A percentile compares a stretch with the other conserved stretches of the same genome.
Conservation (phyloP, 2,113 vertebrate species). For the Leptobrachium ailaonicum region DNA sequence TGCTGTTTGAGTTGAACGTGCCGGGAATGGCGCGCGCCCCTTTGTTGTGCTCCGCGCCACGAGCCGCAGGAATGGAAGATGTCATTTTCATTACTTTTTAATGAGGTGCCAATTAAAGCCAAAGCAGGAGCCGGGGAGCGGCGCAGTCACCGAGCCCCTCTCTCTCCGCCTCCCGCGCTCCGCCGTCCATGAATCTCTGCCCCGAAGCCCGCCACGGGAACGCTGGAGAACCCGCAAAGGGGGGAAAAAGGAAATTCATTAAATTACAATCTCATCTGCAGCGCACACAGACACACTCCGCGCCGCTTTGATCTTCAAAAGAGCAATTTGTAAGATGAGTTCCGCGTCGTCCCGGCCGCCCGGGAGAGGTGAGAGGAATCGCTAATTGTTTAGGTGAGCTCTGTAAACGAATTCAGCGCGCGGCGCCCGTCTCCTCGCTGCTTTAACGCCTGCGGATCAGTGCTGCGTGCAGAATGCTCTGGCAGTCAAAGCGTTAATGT, state of each 20-base stretch:
- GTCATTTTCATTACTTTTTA: constrained; percentile 85
- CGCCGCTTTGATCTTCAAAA: constrained; percentile 80
- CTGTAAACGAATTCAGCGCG: too few relatives aligned
- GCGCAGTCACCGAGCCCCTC: constrained; percentile 64
- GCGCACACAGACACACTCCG: constrained; percentile 67
- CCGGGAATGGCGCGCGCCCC: constrained; percentile 77
- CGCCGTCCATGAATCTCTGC: constrained; percentile 28
- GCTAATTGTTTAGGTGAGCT: constrained; percentile 67
- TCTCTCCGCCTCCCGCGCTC: background rate
- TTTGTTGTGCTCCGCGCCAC: constrained; percentile 71
- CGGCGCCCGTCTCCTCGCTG: too few relatives aligned
- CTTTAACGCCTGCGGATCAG: too few relatives aligned
- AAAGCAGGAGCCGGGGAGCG: constrained; percentile 67
- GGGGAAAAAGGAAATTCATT: constrained; percentile 64
- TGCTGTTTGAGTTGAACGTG: constrained; percentile 75
- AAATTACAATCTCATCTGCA: constrained; percentile 71
- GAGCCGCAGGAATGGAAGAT: constrained; percentile 79
- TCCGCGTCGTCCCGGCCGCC: constrained; percentile 65
- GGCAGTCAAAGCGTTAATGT: too few relatives aligned
- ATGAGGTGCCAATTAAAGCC: constrained; percentile 83
- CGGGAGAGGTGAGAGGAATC: constrained; percentile 71
- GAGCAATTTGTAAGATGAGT: constrained; percentile 79
- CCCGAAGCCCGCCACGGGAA: constrained; percentile 67
- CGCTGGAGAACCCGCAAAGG: constrained; percentile 56
- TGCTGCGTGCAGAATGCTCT: too few relatives aligned